These are phyloP conservation scores for Drosophila pruinosa DNA, from an alignment of 1,140 invertebrate species.

Conservation along the genomic window DNA sequence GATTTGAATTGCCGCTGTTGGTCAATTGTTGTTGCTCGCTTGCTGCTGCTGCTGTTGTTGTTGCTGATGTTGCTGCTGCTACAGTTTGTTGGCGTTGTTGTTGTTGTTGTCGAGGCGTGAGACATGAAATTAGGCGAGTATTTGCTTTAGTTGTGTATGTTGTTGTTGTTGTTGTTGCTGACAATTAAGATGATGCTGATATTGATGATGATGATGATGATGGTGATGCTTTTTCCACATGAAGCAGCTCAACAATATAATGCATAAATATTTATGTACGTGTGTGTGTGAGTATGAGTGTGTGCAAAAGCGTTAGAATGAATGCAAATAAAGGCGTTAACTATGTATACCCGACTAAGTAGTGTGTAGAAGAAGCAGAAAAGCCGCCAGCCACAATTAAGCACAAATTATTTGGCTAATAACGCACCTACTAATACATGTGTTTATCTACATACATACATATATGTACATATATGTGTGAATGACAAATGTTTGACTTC, in stretches of 20 bases:
- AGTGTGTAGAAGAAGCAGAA: not conserved
- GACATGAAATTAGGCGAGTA: constrained; percentile 69
- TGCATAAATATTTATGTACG: constrained; percentile 46
- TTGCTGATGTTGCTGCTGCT: constrained; percentile 9
- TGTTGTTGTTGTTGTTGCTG: constrained; percentile 24
- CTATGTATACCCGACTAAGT: constrained; percentile 1
- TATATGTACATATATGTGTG: not conserved
- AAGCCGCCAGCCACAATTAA: constrained; percentile 6
- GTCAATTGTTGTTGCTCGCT: constrained; percentile 4
- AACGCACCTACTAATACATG: not conserved
- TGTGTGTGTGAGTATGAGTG: not conserved
- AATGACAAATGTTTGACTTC: constrained; percentile 63
- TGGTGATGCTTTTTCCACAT: constrained; percentile 30
- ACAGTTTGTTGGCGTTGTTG: constrained; percentile 23
- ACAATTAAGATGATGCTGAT: not conserved
- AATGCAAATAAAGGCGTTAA: not conserved
- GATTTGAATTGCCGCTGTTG: constrained; percentile 3
- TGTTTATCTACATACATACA: not conserved
- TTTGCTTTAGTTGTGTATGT: constrained; percentile 54
- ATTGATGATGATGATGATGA: constrained; percentile 27
- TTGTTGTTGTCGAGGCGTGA: constrained; percentile 46
- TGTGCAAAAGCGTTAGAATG: constrained; percentile 6
- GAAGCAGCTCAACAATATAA: constrained; percentile 53
- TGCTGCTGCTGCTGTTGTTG: not conserved
- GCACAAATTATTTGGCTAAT: constrained; percentile 24